Base-by-base conservation (phyloP, 2,888 invertebrate species). In the Bellardia bayeri region DNA sequence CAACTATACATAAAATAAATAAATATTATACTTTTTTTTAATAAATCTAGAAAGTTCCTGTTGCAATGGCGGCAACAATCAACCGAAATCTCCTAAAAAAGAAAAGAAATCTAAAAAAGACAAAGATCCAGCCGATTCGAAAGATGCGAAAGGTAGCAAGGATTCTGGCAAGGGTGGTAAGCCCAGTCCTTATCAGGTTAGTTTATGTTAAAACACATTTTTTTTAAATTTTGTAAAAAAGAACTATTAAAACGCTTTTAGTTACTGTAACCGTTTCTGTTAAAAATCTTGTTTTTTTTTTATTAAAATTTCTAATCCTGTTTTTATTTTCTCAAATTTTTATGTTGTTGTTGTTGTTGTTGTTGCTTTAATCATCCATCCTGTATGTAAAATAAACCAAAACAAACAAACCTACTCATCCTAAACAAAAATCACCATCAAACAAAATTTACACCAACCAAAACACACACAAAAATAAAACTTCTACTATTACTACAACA, bases 31-130 rank as follows among this genome's bases (percentile, higher is more conserved):
- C 9, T 54, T 66, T 40, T 40, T 51, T 66, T 37, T 14, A 40
- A 45, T 66, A 37, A 61, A 13, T 45, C 37, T 40, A 95, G 98
- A 98, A 93, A 97, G 97, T 94, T 95, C 97, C 89, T 97, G 97
- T 94, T 97, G 97, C 94, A 96, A 96, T 90, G 96, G 95, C 82
- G 94, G 94, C 85, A 94, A 95, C 89, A 95, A 95, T 82, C 95
- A 95, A 89, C 95, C 96, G 74, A 96, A 96, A 82, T 95, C 96
- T 91, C 92, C 94, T 82, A 95, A 95, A 89, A 96, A 96, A 92
- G 96, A 96, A 90, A 95, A 96, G 91, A 96, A 96, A 92, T 95
- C 95, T 89, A 96, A 96, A 93, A 96, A 94, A 95, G 95, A 95
- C 94, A 94, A 95, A 94, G 95, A 95, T 92, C 92, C 92, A 88